Evolutionary conservation across 2,888 invertebrate genomes (phyloP).

Genomic region (Drosophila quinaria): DNA sequence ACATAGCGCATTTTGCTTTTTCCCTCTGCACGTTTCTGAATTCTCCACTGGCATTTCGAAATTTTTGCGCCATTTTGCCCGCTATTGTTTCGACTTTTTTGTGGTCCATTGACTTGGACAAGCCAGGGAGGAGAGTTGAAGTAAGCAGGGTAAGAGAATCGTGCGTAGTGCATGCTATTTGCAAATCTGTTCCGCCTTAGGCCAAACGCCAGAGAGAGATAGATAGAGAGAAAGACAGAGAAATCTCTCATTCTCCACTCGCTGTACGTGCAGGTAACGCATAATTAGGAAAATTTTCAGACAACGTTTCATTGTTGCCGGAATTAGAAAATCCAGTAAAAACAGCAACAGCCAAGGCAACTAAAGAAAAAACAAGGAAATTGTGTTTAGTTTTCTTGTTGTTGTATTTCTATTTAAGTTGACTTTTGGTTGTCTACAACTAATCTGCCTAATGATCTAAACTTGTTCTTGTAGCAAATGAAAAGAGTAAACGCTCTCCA

Average conservation of each 20-base stretch:
- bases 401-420: not conserved
- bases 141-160: not conserved
- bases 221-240: not conserved
- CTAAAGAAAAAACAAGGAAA: constrained; percentile 13
- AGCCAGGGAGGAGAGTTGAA: not conserved
- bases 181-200: constrained; percentile 36
- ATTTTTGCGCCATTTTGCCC: constrained; percentile 46
- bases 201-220: not conserved
- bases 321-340: constrained; percentile 36
- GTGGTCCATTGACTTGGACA: constrained; percentile 63
- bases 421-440: constrained; percentile 6
- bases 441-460: constrained; percentile 42
- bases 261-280: constrained; percentile 72
- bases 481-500: not conserved
- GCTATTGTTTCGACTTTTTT: constrained; percentile 52
- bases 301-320: constrained; percentile 52
- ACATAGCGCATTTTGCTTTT: constrained; percentile 44
- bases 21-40: not conserved
- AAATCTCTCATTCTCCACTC: not conserved
- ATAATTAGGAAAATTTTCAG: constrained; percentile 72
- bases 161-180: constrained; percentile 42
- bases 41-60: constrained; percentile 22
- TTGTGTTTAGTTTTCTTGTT: constrained; percentile 11
- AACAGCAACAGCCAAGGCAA: constrained; percentile 7
- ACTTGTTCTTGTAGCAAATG: constrained; percentile 5